Evolutionary conservation across 2,888 invertebrate genomes (phyloP).

Genomic region (Pseudococcus longispinus): DNA sequence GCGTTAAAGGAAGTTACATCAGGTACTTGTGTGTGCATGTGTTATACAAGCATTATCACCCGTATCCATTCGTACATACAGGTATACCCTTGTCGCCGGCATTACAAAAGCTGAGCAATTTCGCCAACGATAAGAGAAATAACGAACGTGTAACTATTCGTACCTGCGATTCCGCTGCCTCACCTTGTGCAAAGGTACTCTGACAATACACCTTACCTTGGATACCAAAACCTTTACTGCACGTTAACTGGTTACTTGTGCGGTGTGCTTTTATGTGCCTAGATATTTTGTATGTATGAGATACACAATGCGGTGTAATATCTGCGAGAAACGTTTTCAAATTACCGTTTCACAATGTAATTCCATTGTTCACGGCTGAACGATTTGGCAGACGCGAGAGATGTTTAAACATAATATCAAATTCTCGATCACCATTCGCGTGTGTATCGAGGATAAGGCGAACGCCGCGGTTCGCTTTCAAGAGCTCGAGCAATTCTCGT

Average conservation of each 20-base stretch:
- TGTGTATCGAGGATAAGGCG: not conserved
- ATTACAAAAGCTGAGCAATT: constrained; percentile 2
- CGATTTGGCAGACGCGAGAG: constrained; percentile 13
- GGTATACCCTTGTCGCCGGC: not conserved
- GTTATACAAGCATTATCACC: not conserved
- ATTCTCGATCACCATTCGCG: not conserved
- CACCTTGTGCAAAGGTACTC: not conserved
- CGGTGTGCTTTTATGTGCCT: not conserved
- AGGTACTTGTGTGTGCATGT: not conserved
- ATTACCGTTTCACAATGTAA: constrained; percentile 5
- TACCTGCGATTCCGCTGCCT: not conserved
- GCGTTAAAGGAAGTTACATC: not conserved
- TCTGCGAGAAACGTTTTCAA: not conserved
- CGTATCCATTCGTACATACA: not conserved
- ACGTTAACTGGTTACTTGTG: not conserved
- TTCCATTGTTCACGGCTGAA: constrained; percentile 19
- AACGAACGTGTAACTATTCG: not conserved
- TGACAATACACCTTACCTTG: not conserved
- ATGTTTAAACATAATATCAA: constrained; percentile 18
- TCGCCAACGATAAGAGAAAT: not conserved
- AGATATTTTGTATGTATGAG: not conserved
- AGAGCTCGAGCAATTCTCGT: not conserved
- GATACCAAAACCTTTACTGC: not conserved
- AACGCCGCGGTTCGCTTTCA: not conserved
- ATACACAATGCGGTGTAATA: not conserved